These are phyloP conservation scores for Oxyteleia sp. DNA, from an alignment of 2,888 invertebrate genomes.

Conservation along the genomic window DNA sequence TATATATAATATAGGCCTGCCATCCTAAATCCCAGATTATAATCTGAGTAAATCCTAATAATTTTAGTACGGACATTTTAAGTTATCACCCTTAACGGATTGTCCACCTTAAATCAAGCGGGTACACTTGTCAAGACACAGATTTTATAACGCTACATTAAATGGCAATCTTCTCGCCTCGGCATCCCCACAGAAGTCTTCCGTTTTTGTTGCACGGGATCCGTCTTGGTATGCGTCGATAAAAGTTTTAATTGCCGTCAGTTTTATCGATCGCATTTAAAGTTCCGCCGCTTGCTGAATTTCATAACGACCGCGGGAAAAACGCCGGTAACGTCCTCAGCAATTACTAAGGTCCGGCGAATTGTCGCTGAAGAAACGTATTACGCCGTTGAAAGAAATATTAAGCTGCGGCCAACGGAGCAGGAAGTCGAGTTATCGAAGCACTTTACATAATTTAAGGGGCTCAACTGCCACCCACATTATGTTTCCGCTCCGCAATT, in stretches of 20 bases:
- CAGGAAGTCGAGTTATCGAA: conserved; percentile 74
- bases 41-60: too few relatives aligned
- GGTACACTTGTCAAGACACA: conserved; percentile 60
- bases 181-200: conserved; percentile 52
- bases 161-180: conserved; percentile 81
- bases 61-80: too few relatives aligned
- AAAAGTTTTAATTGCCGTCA: conserved; percentile 85
- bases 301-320: conserved; percentile 52
- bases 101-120: too few relatives aligned
- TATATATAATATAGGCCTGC: too few relatives aligned
- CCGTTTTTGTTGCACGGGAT: conserved; percentile 35
- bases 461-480: conserved; percentile 49
- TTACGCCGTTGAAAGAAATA: conserved; percentile 58
- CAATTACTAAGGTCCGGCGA: conserved; percentile 57
- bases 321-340: conserved; percentile 29
- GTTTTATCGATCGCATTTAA: conserved; percentile 50
- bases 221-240: conserved; percentile 77
- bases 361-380: conserved; percentile 40
- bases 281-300: conserved; percentile 23
- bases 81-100: too few relatives aligned
- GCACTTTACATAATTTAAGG: conserved; percentile 74
- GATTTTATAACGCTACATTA: conserved; percentile 82
- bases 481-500: conserved; percentile 50
- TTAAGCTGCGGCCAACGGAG: conserved; percentile 50
- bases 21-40: too few relatives aligned